Base-by-base conservation (phyloP, 2,888 invertebrate genomes). In the Abscondita cerata region DNA sequence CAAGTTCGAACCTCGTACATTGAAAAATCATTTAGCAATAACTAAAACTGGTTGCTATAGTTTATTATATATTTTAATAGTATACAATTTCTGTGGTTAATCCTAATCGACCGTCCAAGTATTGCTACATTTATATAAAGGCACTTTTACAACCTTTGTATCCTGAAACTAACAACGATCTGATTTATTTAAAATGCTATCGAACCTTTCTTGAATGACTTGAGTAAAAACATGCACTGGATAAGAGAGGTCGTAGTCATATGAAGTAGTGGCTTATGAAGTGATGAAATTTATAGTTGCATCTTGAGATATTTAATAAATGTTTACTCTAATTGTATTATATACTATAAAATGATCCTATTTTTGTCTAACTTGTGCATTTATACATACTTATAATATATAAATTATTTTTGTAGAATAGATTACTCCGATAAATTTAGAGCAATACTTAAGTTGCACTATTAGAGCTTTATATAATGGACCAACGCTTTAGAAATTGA, bases 1-100 rank as follows among this genome's bases (percentile, higher is more conserved):
- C 84, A 34, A 73, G 65, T 59, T 69, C 72, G n/a, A 71, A 70
- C 64, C 68, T 74, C 59, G 74, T 74, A 52, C 74, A 74, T 66
- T 74, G n/a, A n/a, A n/a, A 73, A 69, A 54, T 33, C 16, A 16
- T 55, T 51, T 47, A 46, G 54, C 55, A 60, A 60, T 60, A 55
- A 60, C 15, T 50, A 50, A 46, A 4, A 12, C 33, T 40, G n/a
- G 57, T 51, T 57, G 50, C 16, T 44, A 44, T 36, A 36, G 36
- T 2, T 36, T 36, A 11, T 44, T 44, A 18, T 44, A 18, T 18
- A 19, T 19, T 44, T 44, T 18, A 44, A 44, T 16, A 44, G 44
- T 19, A 44, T 18, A 18, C 18, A 11, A 40, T 15, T 40, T 18
- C n/a, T 44, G 44, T 44, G 44, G 44, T 33, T 61, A 34, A 57